Evolutionary conservation across 2,113 vertebrate genomes (phyloP), one percentile per base, ranked within the genome.

Genomic region (western clawed frog (Xenopus tropicalis)): DNA sequence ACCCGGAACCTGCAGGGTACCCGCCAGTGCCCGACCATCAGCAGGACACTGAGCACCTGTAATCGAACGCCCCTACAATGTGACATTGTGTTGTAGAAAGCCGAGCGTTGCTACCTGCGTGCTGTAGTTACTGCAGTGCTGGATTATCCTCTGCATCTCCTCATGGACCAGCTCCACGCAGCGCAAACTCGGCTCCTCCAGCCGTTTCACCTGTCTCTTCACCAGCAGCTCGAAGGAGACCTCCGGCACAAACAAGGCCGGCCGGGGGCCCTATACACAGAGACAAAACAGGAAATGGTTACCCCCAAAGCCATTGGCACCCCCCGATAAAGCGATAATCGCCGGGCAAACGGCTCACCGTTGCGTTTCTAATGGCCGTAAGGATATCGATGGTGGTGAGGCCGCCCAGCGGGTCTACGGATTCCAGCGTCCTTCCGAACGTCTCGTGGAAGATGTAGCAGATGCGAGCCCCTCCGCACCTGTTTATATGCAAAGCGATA

Each of bases 361-460:
- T 99, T 76, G 97, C 97, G 82, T 99, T 99, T 88, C 97, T 93
- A 85, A 99, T 99, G 46, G 97, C 97, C 69, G 97, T 99, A 81
- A 99, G 91, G 78, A 99, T 95, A 69, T 99, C 97, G 25, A 99
- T 97, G 66, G 96, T 98, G 48, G 95, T 97, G 82, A 99, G 93
- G 63, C 96, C 96, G 62, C 97, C 97, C 29, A 99, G 80, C 0
- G 97, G 94, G 79, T 99, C 96, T 10, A 99, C 97, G 0, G 96
- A 98, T 82, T 99, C 97, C 83, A 99, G 86, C 3, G 97, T 99
- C 79, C 97, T 92, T 57, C 97, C 97, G 72, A 99, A 99, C 0
- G 97, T 99, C 80, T 99, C 97, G 69, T 99, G 97, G 83, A 99
- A 99, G 84, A 99, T 98, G 29, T 99, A 99, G 85, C 97, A 98